These are phyloP conservation scores for Aphis craccivora DNA, from an alignment of 1,140 invertebrate species.

Conservation along the genomic window DNA sequence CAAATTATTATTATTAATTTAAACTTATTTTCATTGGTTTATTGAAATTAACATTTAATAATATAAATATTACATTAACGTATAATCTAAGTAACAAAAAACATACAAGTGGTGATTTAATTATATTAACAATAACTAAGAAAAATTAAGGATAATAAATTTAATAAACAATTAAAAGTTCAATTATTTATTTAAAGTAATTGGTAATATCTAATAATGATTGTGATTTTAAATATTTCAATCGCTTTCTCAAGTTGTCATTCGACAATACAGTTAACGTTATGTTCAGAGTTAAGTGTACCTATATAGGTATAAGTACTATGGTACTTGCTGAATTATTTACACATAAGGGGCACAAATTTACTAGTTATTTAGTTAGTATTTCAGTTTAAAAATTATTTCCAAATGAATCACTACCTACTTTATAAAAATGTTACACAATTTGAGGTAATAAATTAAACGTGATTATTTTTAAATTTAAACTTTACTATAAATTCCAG, in stretches of 20 bases:
- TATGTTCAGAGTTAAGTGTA: not conserved
- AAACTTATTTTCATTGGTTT: not conserved
- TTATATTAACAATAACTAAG: too few species aligned
- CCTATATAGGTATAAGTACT: not conserved
- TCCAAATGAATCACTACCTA: not conserved
- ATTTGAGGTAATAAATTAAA: conserved; percentile 1
- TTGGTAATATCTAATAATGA: not conserved
- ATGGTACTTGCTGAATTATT: not conserved
- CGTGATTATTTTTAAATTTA: conserved; percentile 9
- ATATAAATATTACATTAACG: not conserved
- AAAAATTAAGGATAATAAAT: not conserved
- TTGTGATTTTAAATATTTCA: not conserved
- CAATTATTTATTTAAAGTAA: not conserved
- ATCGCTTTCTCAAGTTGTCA: not conserved
- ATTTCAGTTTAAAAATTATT: conserved; percentile 12
- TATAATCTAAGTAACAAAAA: not conserved
- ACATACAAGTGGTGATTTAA: not conserved
- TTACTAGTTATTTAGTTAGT: not conserved
- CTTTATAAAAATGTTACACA: conserved; percentile 34
- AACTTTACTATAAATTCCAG: not conserved
- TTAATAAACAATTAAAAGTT: not conserved
- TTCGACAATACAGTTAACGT: not conserved
- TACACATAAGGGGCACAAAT: not conserved
- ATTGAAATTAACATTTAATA: not conserved
- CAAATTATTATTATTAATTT: not conserved